Percentiles rank a stretch among this genome's conserved stretches.
Conservation (phyloP, 2,888 invertebrate genomes). For the Abrostola triplasia region DNA sequence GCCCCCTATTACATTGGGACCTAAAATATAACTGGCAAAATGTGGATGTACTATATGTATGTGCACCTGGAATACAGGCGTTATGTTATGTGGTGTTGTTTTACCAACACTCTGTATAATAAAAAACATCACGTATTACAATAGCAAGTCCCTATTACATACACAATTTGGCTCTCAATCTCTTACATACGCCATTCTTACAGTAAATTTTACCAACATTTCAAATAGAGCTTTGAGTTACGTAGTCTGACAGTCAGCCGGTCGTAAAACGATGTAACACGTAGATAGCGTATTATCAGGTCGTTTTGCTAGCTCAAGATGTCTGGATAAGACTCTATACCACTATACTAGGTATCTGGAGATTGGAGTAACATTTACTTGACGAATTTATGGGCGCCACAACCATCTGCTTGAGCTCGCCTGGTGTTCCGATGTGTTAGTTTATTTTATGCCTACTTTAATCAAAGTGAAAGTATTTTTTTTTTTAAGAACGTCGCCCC, state of each 20-base stretch:
- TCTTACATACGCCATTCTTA: neutral
- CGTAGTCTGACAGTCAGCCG: conserved; percentile 5
- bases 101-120: neutral
- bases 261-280: too few relatives aligned
- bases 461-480: too few relatives aligned
- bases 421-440: too few relatives aligned
- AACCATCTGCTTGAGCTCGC: neutral
- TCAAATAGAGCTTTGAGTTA: neutral
- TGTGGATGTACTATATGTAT: too few relatives aligned
- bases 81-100: too few relatives aligned
- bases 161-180: neutral
- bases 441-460: too few relatives aligned
- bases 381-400: conserved; percentile 9
- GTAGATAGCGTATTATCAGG: neutral
- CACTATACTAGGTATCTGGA: neutral
- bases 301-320: neutral
- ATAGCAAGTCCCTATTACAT: neutral
- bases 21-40: too few relatives aligned
- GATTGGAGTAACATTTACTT: neutral
- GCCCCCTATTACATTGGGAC: too few relatives aligned
- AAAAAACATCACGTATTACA: neutral
- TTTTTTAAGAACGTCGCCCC: too few relatives aligned
- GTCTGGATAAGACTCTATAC: neutral
- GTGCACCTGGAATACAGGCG: too few relatives aligned
- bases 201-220: neutral